Percentiles rank a stretch among this genome's conserved stretches.
Conservation (phyloP, 2,888 invertebrate species). For the Idaea aversata region DNA sequence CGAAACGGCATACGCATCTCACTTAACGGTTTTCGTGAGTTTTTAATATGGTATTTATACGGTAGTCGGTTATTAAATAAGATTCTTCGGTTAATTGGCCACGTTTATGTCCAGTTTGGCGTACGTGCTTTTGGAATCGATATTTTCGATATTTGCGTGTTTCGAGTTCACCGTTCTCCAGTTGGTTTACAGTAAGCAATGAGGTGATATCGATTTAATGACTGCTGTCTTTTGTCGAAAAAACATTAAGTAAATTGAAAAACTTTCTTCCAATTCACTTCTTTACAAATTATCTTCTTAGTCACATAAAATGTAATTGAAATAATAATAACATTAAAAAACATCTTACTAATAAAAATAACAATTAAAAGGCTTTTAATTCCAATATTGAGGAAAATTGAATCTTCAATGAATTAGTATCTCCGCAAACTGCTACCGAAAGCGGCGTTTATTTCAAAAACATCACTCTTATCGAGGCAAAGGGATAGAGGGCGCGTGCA, state of each 20-base stretch:
- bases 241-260: slow-evolving; percentile 1
- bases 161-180: slow-evolving; percentile 46
- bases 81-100: slow-evolving; percentile 66
- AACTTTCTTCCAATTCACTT: slow-evolving; percentile 7
- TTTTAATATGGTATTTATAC: slow-evolving; percentile 68
- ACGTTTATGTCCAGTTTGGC: slow-evolving; percentile 55
- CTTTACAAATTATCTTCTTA: not conserved
- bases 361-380: slow-evolving; percentile 3
- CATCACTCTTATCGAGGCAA: slow-evolving; percentile 69
- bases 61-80: slow-evolving; percentile 72
- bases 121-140: slow-evolving; percentile 53
- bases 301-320: slow-evolving; percentile 1
- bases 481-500: slow-evolving; percentile 72
- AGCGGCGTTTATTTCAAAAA: slow-evolving; percentile 67
- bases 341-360: slow-evolving; percentile 4
- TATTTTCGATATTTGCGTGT: slow-evolving; percentile 49
- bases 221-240: slow-evolving; percentile 19
- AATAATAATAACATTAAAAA: slow-evolving; percentile 6
- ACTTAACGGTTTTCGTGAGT: slow-evolving; percentile 67
- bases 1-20: slow-evolving; percentile 64
- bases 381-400: slow-evolving; percentile 21
- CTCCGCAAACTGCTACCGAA: slow-evolving; percentile 70
- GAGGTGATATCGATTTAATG: slow-evolving; percentile 44
- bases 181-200: slow-evolving; percentile 47
- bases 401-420: slow-evolving; percentile 64